Evolutionary conservation across 2,797 vertebrate genomes (phyloP).

Genomic region (Erethizon dorsatum): DNA sequence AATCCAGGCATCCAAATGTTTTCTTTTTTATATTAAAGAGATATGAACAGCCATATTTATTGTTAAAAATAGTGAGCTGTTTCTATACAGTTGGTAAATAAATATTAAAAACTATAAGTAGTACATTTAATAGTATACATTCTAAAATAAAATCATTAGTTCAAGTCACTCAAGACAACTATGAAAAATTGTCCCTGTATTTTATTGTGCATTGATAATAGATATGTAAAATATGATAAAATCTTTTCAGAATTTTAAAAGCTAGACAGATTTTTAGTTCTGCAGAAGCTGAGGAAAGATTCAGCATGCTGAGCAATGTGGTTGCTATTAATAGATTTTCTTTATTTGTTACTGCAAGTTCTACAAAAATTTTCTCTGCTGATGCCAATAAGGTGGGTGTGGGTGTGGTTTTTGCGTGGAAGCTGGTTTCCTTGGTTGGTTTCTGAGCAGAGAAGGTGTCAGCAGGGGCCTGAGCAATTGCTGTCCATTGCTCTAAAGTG

Average conservation of each 20-base stretch:
- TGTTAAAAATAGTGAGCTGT: background rate
- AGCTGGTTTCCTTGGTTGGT: background rate
- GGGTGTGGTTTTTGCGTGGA: background rate
- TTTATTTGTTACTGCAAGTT: background rate
- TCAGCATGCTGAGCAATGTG: background rate
- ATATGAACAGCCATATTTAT: background rate
- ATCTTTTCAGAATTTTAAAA: background rate
- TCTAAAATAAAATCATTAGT: background rate
- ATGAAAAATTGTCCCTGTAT: background rate
- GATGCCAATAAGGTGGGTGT: background rate
- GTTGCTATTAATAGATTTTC: background rate
- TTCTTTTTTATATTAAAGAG: background rate
- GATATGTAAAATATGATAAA: background rate
- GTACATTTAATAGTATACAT: background rate
- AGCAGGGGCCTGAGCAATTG: background rate
- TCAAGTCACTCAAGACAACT: background rate
- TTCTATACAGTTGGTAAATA: background rate
- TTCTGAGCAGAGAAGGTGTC: background rate
- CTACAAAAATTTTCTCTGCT: background rate
- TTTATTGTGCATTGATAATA: conserved; percentile 18
- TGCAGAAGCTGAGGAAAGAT: background rate
- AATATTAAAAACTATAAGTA: background rate
- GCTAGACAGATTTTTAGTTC: background rate
- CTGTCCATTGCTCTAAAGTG: background rate
- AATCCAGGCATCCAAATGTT: background rate